These are phyloP conservation scores for Desmodus rotundus DNA, from an alignment of 2,113 vertebrate species.

Conservation along the genomic window DNA sequence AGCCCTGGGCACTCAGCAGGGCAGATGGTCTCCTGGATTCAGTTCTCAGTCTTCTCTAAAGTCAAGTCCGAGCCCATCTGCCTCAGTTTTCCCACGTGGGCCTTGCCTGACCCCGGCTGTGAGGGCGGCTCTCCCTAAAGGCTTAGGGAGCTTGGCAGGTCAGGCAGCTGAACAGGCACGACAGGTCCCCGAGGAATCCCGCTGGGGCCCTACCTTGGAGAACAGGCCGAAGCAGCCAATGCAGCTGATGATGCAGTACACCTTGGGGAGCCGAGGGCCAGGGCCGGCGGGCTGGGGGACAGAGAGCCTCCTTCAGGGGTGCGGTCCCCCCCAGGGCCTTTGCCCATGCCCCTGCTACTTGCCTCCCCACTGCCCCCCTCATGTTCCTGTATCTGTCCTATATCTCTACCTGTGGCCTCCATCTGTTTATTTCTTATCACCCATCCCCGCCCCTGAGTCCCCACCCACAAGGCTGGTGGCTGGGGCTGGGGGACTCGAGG, in stretches of 20 bases:
- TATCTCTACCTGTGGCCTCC: too few relatives aligned
- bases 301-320: slow-evolving; percentile 13
- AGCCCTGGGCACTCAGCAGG: background rate
- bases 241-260: slow-evolving; percentile 96
- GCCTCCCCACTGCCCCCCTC: too few relatives aligned
- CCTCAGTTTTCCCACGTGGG: background rate
- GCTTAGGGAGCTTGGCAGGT: background rate
- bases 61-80: background rate
- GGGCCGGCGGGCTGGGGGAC: slow-evolving; percentile 86
- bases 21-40: background rate
- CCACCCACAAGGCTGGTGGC: background rate
- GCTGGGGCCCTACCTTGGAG: slow-evolving; percentile 86
- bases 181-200: slow-evolving; percentile 6
- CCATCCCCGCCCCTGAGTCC: too few relatives aligned
- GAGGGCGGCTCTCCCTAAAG: background rate
- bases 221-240: slow-evolving; percentile 95
- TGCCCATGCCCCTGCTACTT: background rate
- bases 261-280: slow-evolving; percentile 89
- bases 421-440: too few relatives aligned
- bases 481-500: background rate
- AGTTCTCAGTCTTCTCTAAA: background rate
- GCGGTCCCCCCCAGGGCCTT: background rate
- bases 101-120: background rate
- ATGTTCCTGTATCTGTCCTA: too few relatives aligned
- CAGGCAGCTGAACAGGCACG: background rate